A percentile compares a stretch with the other conserved stretches of the same genome.
These are phyloP conservation scores for Belonocnema kinseyi DNA, from an alignment of 1,140 invertebrate genomes.

Conservation along the genomic window DNA sequence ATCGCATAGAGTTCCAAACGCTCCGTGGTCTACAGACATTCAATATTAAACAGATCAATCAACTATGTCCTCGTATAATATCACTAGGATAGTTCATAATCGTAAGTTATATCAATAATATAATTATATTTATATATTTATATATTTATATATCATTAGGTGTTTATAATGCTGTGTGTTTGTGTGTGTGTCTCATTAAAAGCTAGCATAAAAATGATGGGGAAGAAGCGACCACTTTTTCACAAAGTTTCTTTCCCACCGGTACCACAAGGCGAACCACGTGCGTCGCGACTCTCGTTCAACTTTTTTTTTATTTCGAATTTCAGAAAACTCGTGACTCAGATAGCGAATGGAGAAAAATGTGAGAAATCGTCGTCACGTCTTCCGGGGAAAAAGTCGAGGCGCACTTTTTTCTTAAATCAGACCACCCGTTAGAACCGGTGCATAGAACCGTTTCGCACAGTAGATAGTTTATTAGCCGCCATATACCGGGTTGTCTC, in stretches of 20 bases:
- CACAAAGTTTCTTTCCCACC: constrained; percentile 67
- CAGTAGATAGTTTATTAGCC: constrained; percentile 73
- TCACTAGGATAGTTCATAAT: constrained; percentile 75
- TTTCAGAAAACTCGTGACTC: not conserved
- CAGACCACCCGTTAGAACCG: constrained; percentile 63
- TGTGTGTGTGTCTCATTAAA: constrained; percentile 66
- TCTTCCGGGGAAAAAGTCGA: constrained; percentile 40
- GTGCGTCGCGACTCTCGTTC: constrained; percentile 34
- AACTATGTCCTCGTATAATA: constrained; percentile 75
- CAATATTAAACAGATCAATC: constrained; percentile 77
- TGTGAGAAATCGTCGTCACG: constrained; percentile 34
- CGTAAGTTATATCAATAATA: constrained; percentile 76
- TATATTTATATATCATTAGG: constrained; percentile 65
- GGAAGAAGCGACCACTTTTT: constrained; percentile 74
- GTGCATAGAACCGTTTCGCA: constrained; percentile 69
- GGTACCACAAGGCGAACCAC: constrained; percentile 55
- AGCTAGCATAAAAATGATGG: constrained; percentile 76
- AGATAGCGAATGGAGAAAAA: constrained; percentile 43
- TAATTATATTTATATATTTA: constrained; percentile 72
- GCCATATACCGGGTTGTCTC: constrained; percentile 71
- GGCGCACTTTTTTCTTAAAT: constrained; percentile 44
- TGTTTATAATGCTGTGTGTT: constrained; percentile 72
- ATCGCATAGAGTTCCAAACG: constrained; percentile 76
- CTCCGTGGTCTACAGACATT: constrained; percentile 76
- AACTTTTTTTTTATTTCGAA: constrained; percentile 3